Evolutionary conservation across 2,113 vertebrate species (phyloP).

Genomic region (Tachysurus vachellii): DNA sequence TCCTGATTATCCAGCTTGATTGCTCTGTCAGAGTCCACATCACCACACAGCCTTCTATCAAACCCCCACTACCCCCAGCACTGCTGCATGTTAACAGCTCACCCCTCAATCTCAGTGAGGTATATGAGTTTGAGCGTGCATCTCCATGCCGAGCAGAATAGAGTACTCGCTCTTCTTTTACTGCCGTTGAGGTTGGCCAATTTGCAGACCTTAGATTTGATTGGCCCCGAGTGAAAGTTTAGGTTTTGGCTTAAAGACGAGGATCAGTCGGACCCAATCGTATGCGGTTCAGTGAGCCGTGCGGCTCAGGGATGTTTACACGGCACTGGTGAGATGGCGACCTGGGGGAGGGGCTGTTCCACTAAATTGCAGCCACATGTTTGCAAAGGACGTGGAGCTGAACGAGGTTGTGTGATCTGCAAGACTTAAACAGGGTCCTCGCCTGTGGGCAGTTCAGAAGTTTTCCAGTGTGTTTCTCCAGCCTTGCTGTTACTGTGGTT

Average conservation of each 20-base stretch:
- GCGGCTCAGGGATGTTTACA: constrained; percentile 51
- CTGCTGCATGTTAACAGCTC: constrained; percentile 15
- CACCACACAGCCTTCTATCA: not conserved
- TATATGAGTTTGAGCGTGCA: constrained; percentile 11
- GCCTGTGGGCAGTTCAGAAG: constrained; percentile 55
- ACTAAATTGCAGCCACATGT: constrained; percentile 59
- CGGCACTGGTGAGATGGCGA: constrained; percentile 34
- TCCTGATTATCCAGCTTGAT: constrained; percentile 50
- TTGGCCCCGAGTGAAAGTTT: constrained; percentile 43
- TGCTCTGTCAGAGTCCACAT: constrained; percentile 38
- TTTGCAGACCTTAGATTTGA: constrained; percentile 45
- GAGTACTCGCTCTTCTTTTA: not conserved
- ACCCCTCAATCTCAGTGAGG: constrained; percentile 10
- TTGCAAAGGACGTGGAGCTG: constrained; percentile 54
- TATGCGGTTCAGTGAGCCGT: constrained; percentile 38
- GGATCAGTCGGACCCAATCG: constrained; percentile 37
- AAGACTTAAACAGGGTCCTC: constrained; percentile 46
- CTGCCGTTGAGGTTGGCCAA: constrained; percentile 1
- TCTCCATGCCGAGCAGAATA: not conserved
- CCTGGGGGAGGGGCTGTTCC: constrained; percentile 52
- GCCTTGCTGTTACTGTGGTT: constrained; percentile 49
- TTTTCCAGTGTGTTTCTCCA: constrained; percentile 49
- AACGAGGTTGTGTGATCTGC: constrained; percentile 50
- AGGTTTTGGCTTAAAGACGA: constrained; percentile 37
- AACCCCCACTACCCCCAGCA: not conserved